Conservation (phyloP, 2,113 vertebrate genomes). For the Pelobates fuscus region DNA sequence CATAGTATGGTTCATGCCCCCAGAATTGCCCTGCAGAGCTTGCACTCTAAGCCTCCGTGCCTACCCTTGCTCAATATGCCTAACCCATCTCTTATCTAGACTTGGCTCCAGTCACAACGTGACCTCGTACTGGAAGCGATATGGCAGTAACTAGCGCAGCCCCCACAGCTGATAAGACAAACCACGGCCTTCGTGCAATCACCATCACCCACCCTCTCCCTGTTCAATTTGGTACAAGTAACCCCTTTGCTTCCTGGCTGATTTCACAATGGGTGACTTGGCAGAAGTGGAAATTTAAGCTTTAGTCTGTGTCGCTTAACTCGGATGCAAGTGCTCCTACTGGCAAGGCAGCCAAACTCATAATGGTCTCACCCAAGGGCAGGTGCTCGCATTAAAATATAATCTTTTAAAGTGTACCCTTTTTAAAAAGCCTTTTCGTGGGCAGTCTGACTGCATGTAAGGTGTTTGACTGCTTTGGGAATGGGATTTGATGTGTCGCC, state of each 20-base stretch:
- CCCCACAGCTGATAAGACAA: slow-evolving; percentile 32
- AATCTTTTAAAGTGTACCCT: too few species aligned
- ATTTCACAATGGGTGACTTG: neutral
- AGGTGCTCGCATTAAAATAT: neutral
- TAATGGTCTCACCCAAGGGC: neutral
- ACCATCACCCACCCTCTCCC: slow-evolving; percentile 9
- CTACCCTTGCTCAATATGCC: neutral
- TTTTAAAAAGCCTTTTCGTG: neutral
- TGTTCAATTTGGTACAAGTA: slow-evolving; percentile 7
- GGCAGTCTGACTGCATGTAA: neutral
- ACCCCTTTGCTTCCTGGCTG: slow-evolving; percentile 1
- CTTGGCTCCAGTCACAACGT: slow-evolving; percentile 14
- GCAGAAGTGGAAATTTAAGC: too few species aligned
- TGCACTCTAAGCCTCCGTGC: slow-evolving; percentile 13
- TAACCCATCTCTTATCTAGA: slow-evolving; percentile 1
- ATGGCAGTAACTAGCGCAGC: slow-evolving; percentile 7
- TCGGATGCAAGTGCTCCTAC: too few species aligned
- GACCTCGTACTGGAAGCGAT: slow-evolving; percentile 18
- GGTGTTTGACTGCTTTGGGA: neutral
- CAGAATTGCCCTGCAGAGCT: slow-evolving; percentile 1
- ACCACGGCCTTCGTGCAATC: slow-evolving; percentile 33
- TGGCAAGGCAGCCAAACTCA: too few species aligned
- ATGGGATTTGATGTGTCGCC: too few species aligned
- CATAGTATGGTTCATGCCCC: too few species aligned
- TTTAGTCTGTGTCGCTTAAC: too few species aligned